Evolutionary conservation across 2,113 vertebrate species (phyloP).

Genomic region (Barnardius zonarius): DNA sequence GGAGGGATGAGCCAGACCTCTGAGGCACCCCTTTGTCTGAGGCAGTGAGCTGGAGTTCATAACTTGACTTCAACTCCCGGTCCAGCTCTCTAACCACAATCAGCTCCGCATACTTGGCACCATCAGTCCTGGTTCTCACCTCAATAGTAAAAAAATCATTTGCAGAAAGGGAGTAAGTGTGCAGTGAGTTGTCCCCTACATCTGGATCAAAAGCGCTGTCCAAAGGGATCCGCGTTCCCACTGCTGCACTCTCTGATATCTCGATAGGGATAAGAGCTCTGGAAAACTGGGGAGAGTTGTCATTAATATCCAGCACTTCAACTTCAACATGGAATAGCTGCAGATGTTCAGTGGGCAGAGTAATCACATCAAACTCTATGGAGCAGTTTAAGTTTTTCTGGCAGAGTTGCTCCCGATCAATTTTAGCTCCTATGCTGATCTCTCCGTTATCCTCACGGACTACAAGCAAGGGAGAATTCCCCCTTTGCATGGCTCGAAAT

Average conservation of each 20-base stretch:
- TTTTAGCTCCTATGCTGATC: slow-evolving; percentile 88
- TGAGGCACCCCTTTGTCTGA: slow-evolving; percentile 90
- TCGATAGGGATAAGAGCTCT: slow-evolving; percentile 90
- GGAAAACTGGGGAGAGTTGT: slow-evolving; percentile 93
- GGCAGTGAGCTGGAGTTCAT: slow-evolving; percentile 90
- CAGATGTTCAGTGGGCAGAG: slow-evolving; percentile 91
- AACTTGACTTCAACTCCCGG: slow-evolving; percentile 85
- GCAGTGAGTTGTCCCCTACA: slow-evolving; percentile 90
- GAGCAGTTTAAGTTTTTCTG: slow-evolving; percentile 94
- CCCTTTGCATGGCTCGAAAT: slow-evolving; percentile 92
- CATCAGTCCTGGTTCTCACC: slow-evolving; percentile 88
- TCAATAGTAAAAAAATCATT: slow-evolving; percentile 93
- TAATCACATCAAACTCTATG: slow-evolving; percentile 97
- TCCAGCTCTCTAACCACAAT: slow-evolving; percentile 90
- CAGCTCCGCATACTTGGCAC: slow-evolving; percentile 93
- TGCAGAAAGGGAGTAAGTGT: slow-evolving; percentile 87
- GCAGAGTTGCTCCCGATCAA: slow-evolving; percentile 95
- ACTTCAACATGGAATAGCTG: slow-evolving; percentile 97
- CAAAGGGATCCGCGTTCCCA: slow-evolving; percentile 91
- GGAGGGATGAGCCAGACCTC: slow-evolving; percentile 87
- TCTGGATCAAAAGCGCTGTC: slow-evolving; percentile 93
- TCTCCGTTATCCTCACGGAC: slow-evolving; percentile 93
- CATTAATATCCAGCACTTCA: slow-evolving; percentile 96
- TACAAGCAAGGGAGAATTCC: slow-evolving; percentile 81
- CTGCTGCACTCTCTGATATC: slow-evolving; percentile 93